phyloP scores from a whole-genome alignment of 2,888 invertebrate species.

The Philonicus albiceps region DNA sequence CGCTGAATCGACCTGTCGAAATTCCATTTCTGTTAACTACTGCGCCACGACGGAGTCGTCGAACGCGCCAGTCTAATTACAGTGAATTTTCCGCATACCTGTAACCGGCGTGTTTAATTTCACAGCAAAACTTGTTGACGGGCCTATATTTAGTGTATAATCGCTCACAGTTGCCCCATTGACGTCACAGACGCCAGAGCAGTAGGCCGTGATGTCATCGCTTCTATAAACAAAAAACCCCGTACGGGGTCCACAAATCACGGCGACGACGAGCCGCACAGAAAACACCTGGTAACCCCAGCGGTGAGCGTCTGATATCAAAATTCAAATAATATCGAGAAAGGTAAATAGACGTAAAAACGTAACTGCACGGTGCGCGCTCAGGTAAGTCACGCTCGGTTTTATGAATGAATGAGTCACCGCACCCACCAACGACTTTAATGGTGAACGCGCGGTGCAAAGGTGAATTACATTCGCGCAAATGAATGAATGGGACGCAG shows the following conservation, averaged over 20 bases:
- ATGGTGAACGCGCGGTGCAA: conserved; percentile 42
- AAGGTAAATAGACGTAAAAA: conserved; percentile 35
- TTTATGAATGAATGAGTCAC: conserved; percentile 42
- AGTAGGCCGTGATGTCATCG: conserved; percentile 11
- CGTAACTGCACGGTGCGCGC: conserved; percentile 10
- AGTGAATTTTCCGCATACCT: conserved; percentile 1
- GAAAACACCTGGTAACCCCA: conserved; percentile 31
- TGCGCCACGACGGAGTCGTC: neutral
- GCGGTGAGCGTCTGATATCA: neutral
- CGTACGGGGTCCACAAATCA: neutral
- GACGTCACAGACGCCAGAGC: neutral
- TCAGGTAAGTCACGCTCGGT: conserved; percentile 35
- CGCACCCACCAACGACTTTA: conserved; percentile 21
- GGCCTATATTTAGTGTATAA: neutral
- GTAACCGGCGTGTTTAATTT: conserved; percentile 21
- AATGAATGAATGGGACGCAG: conserved; percentile 43
- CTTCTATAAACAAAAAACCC: neutral
- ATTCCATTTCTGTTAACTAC: neutral
- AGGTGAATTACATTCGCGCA: conserved; percentile 32
- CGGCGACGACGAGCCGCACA: neutral
- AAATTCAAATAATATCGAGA: conserved; percentile 16
- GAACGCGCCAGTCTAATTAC: neutral
- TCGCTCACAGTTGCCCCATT: neutral
- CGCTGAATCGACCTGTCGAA: neutral
- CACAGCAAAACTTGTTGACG: neutral